Evolutionary conservation across 2,797 vertebrate species (phyloP).

Genomic region (Sebastes trivittatus): DNA sequence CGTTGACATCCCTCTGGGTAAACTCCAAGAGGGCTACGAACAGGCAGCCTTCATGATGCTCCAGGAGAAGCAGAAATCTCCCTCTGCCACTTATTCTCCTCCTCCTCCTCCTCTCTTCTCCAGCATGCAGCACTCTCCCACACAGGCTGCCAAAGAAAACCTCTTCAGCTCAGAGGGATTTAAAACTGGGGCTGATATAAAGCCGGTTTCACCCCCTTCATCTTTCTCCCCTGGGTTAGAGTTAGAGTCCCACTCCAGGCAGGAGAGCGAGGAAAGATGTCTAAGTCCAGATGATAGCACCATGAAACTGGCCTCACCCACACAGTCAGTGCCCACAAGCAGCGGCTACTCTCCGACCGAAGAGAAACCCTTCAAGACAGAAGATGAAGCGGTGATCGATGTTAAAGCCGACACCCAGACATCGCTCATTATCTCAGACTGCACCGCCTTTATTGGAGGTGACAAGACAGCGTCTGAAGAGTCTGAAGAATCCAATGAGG

Average conservation of each 20-base stretch:
- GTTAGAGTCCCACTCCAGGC: constrained; percentile 78
- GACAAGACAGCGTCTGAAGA: constrained; percentile 71
- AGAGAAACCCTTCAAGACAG: constrained; percentile 84
- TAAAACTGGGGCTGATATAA: constrained; percentile 46
- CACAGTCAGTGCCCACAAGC: constrained; percentile 92
- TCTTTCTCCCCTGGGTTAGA: constrained; percentile 71
- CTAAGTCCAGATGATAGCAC: constrained; percentile 95
- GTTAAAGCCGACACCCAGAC: constrained; percentile 57
- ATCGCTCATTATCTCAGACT: constrained; percentile 65
- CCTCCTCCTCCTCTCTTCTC: constrained; percentile 48
- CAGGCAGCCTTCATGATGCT: constrained; percentile 75
- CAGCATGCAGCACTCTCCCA: constrained; percentile 25
- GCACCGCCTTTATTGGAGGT: constrained; percentile 58
- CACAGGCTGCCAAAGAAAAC: constrained; percentile 55
- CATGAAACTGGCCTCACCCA: constrained; percentile 94
- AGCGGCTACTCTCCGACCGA: constrained; percentile 94
- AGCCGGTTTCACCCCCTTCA: constrained; percentile 67
- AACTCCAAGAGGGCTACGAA: constrained; percentile 85
- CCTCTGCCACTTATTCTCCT: constrained; percentile 31
- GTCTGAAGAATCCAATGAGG: constrained; percentile 80
- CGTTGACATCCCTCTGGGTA: constrained; percentile 85
- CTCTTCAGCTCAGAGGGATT: constrained; percentile 52
- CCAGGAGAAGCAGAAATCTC: constrained; percentile 76
- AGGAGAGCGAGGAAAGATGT: constrained; percentile 91
- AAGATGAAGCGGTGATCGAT: constrained; percentile 50